Evolutionary conservation across 2,888 invertebrate genomes (phyloP).

Genomic region (Reticulitermes lucifugus): DNA sequence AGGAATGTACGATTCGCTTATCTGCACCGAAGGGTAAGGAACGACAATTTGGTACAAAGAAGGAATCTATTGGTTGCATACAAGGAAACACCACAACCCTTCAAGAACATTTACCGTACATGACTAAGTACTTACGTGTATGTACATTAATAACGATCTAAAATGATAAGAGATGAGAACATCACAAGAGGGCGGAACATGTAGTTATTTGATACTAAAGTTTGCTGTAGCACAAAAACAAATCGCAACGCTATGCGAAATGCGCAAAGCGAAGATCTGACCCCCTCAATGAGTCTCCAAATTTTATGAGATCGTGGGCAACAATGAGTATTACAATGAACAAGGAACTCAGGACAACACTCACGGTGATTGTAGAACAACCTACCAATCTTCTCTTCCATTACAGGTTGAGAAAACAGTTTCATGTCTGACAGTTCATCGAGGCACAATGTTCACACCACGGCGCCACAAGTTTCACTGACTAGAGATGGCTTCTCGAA

Average conservation of each 20-base stretch:
- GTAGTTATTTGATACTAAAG: slow-evolving; percentile 14
- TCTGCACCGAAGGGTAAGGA: no score
- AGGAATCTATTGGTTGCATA: slow-evolving; percentile 1
- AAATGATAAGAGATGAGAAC: slow-evolving; percentile 28
- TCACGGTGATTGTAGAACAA: slow-evolving; percentile 32
- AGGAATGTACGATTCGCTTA: no score
- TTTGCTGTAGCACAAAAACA: slow-evolving; percentile 26
- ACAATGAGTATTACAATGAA: slow-evolving; percentile 39
- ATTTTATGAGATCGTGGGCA: slow-evolving; percentile 11
- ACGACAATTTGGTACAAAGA: not conserved
- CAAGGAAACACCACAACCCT: slow-evolving; percentile 15
- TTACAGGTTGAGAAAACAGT: not conserved
- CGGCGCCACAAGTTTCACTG: not conserved
- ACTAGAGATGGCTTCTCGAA: not conserved
- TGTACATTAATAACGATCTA: slow-evolving; percentile 34
- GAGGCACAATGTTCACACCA: not conserved
- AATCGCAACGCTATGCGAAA: slow-evolving; percentile 23
- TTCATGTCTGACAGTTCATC: not conserved
- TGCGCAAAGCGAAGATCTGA: not conserved
- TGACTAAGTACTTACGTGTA: slow-evolving; percentile 18
- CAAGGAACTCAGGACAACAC: slow-evolving; percentile 38
- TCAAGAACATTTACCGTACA: slow-evolving; percentile 14
- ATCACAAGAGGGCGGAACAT: not conserved
- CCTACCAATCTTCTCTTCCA: not conserved
- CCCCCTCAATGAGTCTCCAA: not conserved